These are phyloP conservation scores for Gryllus longicercus DNA, from an alignment of 2,888 invertebrate species.

Conservation along the genomic window DNA sequence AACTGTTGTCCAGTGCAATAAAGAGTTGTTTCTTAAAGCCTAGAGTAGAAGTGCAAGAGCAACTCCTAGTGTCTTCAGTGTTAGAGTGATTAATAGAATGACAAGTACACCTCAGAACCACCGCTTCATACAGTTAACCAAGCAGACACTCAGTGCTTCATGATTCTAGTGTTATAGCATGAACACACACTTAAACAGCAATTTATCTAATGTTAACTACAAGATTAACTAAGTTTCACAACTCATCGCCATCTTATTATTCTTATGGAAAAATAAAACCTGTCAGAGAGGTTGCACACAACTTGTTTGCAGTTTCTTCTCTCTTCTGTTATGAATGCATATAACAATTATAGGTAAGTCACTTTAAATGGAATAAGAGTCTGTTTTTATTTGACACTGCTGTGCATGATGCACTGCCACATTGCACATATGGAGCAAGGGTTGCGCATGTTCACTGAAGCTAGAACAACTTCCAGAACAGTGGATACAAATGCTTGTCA, in stretches of 20 bases:
- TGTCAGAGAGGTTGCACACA: conserved; percentile 1
- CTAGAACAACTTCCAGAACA: not conserved
- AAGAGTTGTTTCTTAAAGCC: not conserved
- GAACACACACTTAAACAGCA: not conserved
- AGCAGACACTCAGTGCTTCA: not conserved
- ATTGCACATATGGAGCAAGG: conserved; percentile 9
- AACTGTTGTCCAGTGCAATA: conserved; percentile 11
- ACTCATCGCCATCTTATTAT: not conserved
- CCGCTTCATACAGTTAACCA: not conserved
- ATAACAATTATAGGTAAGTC: not conserved
- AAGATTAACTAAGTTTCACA: not conserved
- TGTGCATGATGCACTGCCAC: conserved; percentile 9
- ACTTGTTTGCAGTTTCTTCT: conserved; percentile 17
- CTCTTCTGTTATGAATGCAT: not conserved
- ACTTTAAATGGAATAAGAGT: not conserved
- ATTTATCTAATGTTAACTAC: not conserved
- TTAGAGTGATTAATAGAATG: not conserved
- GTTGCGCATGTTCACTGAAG: not conserved
- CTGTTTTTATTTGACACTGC: not conserved
- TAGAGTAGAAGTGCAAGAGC: conserved; percentile 4
- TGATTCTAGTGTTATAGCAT: not conserved
- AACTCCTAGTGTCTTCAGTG: not conserved
- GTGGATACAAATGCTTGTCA: not conserved
- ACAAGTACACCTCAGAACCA: not conserved
- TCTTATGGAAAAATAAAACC: conserved; percentile 17